These are phyloP conservation scores for Steatocranus sp. DNA, from an alignment of 2,797 vertebrate species.

Conservation along the genomic window DNA sequence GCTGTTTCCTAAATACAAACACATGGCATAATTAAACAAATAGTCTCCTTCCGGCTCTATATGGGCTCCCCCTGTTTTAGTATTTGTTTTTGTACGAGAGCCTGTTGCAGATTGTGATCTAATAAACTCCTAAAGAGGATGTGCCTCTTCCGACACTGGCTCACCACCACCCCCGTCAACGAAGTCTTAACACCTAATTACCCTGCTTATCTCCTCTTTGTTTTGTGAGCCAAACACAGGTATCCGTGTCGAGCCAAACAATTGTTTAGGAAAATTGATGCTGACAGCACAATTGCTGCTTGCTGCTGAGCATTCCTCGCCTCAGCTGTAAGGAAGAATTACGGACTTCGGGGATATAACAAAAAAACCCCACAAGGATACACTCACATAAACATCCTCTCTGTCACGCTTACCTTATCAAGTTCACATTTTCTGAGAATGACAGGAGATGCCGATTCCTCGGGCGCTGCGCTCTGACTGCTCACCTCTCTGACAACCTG, in stretches of 20 bases:
- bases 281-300: constrained; percentile 54
- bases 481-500: constrained; percentile 91
- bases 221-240: constrained; percentile 12
- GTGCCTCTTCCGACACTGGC: constrained; percentile 2
- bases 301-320: constrained; percentile 25
- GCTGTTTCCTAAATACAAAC: not conserved
- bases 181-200: constrained; percentile 27
- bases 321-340: constrained; percentile 6
- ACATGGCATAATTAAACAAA: not conserved
- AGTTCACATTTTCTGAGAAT: constrained; percentile 83
- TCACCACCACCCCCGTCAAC: constrained; percentile 23
- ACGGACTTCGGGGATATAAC: not conserved
- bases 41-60: not conserved
- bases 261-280: constrained; percentile 40
- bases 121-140: constrained; percentile 5
- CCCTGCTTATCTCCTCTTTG: not conserved
- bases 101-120: not conserved
- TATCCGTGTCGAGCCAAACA: not conserved
- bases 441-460: constrained; percentile 80
- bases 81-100: not conserved
- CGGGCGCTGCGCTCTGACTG: constrained; percentile 63
- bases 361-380: accelerated
- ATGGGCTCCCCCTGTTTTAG: not conserved
- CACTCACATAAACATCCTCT: not conserved
- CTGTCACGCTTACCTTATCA: constrained; percentile 83